phyloP scores from a whole-genome alignment of 2,797 vertebrate genomes.

The Cirrhinus molitorella region DNA sequence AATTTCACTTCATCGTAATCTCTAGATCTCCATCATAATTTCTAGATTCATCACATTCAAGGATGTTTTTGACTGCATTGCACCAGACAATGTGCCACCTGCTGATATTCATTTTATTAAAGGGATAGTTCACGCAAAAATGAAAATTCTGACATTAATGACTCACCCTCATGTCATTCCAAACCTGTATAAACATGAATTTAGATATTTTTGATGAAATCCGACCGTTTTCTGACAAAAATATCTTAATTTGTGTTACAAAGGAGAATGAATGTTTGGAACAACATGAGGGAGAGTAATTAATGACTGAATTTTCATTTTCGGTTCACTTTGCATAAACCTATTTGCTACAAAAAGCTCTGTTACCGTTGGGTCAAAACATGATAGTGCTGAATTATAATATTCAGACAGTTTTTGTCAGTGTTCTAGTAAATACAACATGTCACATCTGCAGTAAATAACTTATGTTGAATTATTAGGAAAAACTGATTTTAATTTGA shows the following conservation, averaged over 20 bases:
- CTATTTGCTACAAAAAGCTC: neutral
- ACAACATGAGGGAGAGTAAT: no score
- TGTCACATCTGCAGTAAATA: neutral
- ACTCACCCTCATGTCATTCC: no score
- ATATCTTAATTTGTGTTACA: no score
- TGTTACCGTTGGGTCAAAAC: slow-evolving; percentile 2
- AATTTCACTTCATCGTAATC: neutral
- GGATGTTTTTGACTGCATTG: neutral
- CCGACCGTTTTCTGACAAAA: no score
- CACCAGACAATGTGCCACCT: slow-evolving; percentile 12
- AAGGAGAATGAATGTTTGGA: no score
- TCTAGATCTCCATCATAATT: neutral
- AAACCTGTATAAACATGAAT: no score
- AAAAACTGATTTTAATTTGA: neutral
- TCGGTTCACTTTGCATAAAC: neutral
- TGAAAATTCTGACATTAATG: no score
- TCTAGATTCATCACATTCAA: slow-evolving; percentile 9
- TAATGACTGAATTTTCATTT: no score
- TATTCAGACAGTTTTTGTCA: slow-evolving; percentile 11
- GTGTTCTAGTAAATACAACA: neutral
- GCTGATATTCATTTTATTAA: neutral
- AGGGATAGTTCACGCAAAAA: no score
- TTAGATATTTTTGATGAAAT: no score
- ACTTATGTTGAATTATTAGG: neutral
- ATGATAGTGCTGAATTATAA: slow-evolving; percentile 10